phyloP scores from a whole-genome alignment of 1,140 invertebrate species.

The Sycobia sp. region DNA sequence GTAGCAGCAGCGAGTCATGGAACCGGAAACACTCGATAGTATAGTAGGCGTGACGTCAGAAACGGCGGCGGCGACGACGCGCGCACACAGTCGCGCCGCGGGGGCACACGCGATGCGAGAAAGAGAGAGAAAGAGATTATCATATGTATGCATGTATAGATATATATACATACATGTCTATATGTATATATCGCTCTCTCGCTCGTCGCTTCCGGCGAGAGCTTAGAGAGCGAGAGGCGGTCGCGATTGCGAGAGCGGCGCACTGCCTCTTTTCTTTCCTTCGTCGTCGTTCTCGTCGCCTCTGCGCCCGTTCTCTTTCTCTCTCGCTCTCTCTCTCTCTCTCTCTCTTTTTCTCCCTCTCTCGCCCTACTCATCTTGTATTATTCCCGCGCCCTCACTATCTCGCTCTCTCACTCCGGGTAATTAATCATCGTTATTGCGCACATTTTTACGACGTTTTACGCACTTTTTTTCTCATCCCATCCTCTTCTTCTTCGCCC shows the following conservation, averaged over 20 bases:
- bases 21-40: slow-evolving; percentile 28
- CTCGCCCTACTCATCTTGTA: not conserved
- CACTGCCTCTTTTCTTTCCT: too few relatives aligned
- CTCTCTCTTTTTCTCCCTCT: not conserved
- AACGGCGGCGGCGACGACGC: not conserved
- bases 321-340: slow-evolving; percentile 1
- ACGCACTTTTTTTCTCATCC: not conserved
- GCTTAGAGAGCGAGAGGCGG: slow-evolving; percentile 14
- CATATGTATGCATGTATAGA: slow-evolving; percentile 11
- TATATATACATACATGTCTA: too few relatives aligned
- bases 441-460: not conserved
- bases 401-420: not conserved
- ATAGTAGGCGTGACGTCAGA: slow-evolving; percentile 30
- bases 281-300: too few relatives aligned
- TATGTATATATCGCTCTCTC: too few relatives aligned
- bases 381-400: not conserved
- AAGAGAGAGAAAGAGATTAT: too few relatives aligned
- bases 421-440: not conserved
- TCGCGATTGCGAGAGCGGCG: slow-evolving; percentile 1
- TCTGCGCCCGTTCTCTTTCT: slow-evolving; percentile 21
- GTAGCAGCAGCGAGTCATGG: slow-evolving; percentile 7
- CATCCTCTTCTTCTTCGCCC: not conserved
- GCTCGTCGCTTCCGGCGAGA: slow-evolving; percentile 36
- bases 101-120: too few relatives aligned
- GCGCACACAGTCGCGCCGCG: not conserved